Percentiles rank a stretch among this genome's conserved stretches.
phyloP scores from a whole-genome alignment of 2,888 invertebrate genomes.

The Poecilus cupreus region DNA sequence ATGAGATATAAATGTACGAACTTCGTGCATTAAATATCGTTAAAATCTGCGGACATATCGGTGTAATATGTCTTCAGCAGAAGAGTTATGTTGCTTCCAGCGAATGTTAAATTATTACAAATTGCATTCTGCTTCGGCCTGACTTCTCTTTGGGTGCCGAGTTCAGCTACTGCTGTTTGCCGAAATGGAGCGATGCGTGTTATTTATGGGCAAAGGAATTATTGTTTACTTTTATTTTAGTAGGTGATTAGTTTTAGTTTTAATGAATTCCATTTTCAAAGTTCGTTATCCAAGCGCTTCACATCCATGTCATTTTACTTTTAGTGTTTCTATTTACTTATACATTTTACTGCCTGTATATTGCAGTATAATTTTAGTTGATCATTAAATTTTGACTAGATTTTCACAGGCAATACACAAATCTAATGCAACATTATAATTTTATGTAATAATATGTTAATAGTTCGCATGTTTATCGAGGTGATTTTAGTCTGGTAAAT shows the following conservation, averaged over 20 bases:
- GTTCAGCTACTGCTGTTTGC: neutral
- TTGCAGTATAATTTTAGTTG: no score
- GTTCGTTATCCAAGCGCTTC: neutral
- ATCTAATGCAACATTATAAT: no score
- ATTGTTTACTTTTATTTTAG: slow-evolving; percentile 8
- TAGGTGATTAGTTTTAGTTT: neutral
- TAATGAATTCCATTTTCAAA: neutral
- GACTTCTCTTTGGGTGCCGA: neutral
- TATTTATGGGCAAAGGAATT: neutral
- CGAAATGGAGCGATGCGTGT: neutral
- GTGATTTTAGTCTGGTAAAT: no score
- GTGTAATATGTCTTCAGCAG: slow-evolving; percentile 5
- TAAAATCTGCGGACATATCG: slow-evolving; percentile 26
- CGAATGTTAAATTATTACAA: slow-evolving; percentile 21
- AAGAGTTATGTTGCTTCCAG: neutral
- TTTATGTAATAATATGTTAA: no score
- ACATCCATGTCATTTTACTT: no score
- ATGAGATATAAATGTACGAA: slow-evolving; percentile 1
- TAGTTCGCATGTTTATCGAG: no score
- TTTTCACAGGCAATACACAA: no score
- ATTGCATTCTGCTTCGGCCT: slow-evolving; percentile 2
- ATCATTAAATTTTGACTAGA: no score
- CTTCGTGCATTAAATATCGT: slow-evolving; percentile 29
- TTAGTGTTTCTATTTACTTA: no score
- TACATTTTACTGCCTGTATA: no score